These are phyloP conservation scores for Botia almorhae DNA, from an alignment of 2,797 vertebrate genomes.

Conservation along the genomic window DNA sequence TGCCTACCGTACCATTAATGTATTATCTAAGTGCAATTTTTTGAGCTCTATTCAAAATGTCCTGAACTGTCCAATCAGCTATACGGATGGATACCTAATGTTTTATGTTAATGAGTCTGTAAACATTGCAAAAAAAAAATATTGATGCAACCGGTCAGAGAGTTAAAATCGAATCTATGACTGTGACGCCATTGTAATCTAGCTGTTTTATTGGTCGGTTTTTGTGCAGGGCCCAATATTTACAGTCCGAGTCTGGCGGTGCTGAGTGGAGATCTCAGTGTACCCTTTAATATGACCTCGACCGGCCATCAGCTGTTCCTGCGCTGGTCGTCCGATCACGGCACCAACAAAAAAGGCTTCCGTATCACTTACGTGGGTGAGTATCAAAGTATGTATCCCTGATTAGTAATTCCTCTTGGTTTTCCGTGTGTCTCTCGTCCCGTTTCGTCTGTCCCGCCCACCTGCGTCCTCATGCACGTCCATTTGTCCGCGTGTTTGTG, in stretches of 20 bases:
- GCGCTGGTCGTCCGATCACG: constrained; percentile 97
- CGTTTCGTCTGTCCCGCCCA: constrained; percentile 46
- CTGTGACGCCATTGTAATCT: not conserved
- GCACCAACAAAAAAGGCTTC: constrained; percentile 95
- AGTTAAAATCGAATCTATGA: not conserved
- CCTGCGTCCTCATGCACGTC: constrained; percentile 22
- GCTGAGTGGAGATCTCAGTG: constrained; percentile 91
- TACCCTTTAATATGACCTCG: constrained; percentile 92
- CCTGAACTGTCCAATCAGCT: not conserved
- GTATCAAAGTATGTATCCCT: constrained; percentile 86
- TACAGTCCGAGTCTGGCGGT: constrained; percentile 91
- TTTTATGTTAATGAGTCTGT: no score
- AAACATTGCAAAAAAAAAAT: no score
- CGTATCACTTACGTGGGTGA: constrained; percentile 97
- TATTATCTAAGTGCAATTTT: not conserved
- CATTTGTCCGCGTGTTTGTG: constrained; percentile 45
- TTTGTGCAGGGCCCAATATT: constrained; percentile 88
- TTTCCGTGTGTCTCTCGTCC: constrained; percentile 55
- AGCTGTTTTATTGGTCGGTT: not conserved
- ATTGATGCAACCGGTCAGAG: not conserved
- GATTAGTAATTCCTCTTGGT: constrained; percentile 67
- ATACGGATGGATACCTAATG: not conserved
- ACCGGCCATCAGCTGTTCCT: constrained; percentile 92
- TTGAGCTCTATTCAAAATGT: not conserved
- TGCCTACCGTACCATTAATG: no score